Evolutionary conservation across 1,140 invertebrate species (phyloP), one percentile per base, ranked within the genome.

Genomic region (Orussus abietinus): DNA sequence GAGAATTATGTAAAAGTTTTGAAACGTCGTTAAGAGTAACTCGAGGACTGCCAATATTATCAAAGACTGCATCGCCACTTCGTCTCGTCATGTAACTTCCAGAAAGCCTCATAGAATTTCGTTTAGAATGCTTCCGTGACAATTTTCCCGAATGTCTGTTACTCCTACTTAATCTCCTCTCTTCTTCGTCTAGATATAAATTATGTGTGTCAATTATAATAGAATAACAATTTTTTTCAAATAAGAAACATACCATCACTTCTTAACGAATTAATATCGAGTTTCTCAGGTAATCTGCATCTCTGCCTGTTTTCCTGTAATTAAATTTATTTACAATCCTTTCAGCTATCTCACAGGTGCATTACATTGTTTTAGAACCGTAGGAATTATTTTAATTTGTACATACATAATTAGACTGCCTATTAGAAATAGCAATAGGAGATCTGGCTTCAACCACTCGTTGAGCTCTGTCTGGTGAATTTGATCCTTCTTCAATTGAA

Each of bases 1-100:
- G 66, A n/a, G 61, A 65, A 51, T 72, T 62, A 41, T 48, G 53
- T 5, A 72, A 38, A 7, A 64, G 47, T 34, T 63, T 60, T 7
- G 64, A 71, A 15, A 71, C 64, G 31, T 73, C 63, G 11, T 67
- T 63, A 3, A 72, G 33, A 14, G 59, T 49, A 6, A 72, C 66
- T 37, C 49, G 47, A 1, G 61, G 63, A 44, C 55, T 66, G 51
- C 49, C 52, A 11, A 55, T 40, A 4, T 31, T 13, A 14, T 55
- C 47, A 2, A 35, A 22, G 22, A 25, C 6, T 7, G 22, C 22
- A 25, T 25, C n/a, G n/a, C n/a, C n/a, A n/a, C 22, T 25, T 6
- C n/a, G 22, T 25, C 22, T 25, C 6, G n/a, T n/a, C n/a, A n/a
- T n/a, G n/a, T n/a, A n/a, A n/a, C n/a, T n/a, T n/a, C n/a, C n/a